A percentile compares a stretch with the other conserved stretches of the same genome.
Evolutionary conservation across 2,888 invertebrate genomes (phyloP).

Genomic region (Plagodis pulveraria): DNA sequence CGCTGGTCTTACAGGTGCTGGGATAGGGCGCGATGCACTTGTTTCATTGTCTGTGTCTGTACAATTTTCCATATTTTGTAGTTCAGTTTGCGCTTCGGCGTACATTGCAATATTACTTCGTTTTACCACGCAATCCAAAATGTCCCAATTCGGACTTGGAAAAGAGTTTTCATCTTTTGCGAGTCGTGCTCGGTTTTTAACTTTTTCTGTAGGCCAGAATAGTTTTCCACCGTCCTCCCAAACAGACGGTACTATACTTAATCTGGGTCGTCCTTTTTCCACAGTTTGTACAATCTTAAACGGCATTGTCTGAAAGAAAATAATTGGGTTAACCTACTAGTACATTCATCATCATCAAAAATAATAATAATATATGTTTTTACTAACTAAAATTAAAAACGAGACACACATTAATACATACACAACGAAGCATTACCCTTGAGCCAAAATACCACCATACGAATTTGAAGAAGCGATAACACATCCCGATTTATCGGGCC

Average conservation of each 20-base stretch:
- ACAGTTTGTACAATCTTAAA: slow-evolving; percentile 22
- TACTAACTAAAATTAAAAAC: slow-evolving; percentile 12
- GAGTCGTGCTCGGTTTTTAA: slow-evolving; percentile 25
- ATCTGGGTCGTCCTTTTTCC: slow-evolving; percentile 21
- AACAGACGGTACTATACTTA: slow-evolving; percentile 21
- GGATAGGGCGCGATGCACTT: too few relatives aligned
- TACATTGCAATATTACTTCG: slow-evolving; percentile 21
- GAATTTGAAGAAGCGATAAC: too few relatives aligned
- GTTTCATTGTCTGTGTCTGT: slow-evolving; percentile 23
- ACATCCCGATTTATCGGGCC: too few relatives aligned
- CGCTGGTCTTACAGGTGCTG: slow-evolving; percentile 12
- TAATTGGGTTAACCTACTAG: slow-evolving; percentile 12
- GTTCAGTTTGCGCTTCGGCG: slow-evolving; percentile 13
- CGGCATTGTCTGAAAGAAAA: slow-evolving; percentile 21
- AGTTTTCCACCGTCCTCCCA: slow-evolving; percentile 26
- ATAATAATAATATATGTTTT: slow-evolving; percentile 14
- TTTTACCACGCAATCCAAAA: slow-evolving; percentile 25
- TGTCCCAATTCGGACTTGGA: slow-evolving; percentile 29
- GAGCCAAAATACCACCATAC: too few relatives aligned
- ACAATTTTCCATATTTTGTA: slow-evolving; percentile 19
- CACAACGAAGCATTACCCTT: too few relatives aligned
- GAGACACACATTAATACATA: too few relatives aligned
- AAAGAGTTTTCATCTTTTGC: slow-evolving; percentile 19
- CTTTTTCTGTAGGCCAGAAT: slow-evolving; percentile 27
- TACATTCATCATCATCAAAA: slow-evolving; percentile 12